Percentiles rank a stretch among this genome's conserved stretches.
Evolutionary conservation across 2,888 invertebrate species (phyloP).

Genomic region (Choreutis nemorana): DNA sequence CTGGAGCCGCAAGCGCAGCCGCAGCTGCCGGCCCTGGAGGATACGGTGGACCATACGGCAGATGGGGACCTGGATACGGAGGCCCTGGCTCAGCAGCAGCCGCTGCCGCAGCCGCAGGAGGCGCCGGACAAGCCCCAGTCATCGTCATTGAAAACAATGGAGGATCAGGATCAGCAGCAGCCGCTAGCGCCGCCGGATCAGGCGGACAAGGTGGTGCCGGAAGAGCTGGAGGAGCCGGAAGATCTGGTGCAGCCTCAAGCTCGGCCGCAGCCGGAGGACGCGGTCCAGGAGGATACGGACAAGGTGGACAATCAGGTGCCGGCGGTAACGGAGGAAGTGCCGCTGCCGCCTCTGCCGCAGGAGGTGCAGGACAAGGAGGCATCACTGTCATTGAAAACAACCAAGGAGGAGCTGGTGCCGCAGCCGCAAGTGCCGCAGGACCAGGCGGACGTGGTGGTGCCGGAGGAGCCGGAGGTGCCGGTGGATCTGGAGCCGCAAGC

Average conservation of each 20-base stretch:
- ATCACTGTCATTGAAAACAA: no score
- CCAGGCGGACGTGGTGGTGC: no score
- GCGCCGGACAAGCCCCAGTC: not conserved
- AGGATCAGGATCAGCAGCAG: constrained; percentile 1
- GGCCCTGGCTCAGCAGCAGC: not conserved
- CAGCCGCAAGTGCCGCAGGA: no score
- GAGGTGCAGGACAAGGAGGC: no score
- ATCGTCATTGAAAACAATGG: constrained; percentile 1
- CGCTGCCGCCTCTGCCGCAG: not conserved
- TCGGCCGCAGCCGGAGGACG: constrained; percentile 3
- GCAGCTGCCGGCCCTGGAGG: constrained; percentile 2
- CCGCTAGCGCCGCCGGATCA: constrained; percentile 2
- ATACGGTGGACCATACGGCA: not conserved
- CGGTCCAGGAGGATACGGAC: constrained; percentile 3
- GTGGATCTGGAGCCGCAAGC: no score
- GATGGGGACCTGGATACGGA: no score
- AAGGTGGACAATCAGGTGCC: constrained; percentile 1
- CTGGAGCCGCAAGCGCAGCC: constrained; percentile 1
- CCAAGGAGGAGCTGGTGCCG: no score
- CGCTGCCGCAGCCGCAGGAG: not conserved
- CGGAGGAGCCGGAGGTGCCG: no score
- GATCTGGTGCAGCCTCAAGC: constrained; percentile 1
- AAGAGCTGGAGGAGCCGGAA: constrained; percentile 1
- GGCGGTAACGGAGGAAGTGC: not conserved
- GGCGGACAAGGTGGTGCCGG: not conserved